These are phyloP conservation scores for Osmoderma eremita DNA, from an alignment of 2,888 invertebrate species.

Conservation along the genomic window DNA sequence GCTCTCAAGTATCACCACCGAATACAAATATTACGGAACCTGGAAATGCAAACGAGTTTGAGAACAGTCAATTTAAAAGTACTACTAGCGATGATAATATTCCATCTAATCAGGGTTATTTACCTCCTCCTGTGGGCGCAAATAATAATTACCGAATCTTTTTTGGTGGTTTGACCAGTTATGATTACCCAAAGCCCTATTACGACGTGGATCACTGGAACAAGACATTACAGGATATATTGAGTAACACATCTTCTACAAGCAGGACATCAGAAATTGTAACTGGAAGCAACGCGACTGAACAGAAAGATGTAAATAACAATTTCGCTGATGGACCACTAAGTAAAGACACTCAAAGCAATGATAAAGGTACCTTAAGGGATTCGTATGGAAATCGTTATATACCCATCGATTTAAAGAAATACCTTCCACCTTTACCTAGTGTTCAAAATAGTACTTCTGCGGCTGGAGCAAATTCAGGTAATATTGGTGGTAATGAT, in stretches of 20 bases:
- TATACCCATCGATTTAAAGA: constrained; percentile 10
- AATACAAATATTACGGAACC: no score
- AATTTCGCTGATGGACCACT: not conserved
- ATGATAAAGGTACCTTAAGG: not conserved
- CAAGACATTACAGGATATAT: not conserved
- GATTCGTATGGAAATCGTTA: constrained; percentile 19
- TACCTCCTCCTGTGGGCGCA: no score
- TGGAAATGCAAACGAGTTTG: no score
- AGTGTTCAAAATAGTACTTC: not conserved
- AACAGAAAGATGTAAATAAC: not conserved
- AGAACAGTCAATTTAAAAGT: no score
- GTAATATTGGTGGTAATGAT: not conserved
- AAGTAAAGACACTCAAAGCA: no score
- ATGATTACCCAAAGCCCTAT: constrained; percentile 8
- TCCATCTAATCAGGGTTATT: no score
- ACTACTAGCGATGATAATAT: no score
- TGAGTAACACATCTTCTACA: not conserved
- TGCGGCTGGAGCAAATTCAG: not conserved
- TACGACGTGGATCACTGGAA: constrained; percentile 11
- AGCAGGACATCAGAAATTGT: not conserved
- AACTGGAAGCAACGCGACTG: not conserved
- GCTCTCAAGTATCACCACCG: no score
- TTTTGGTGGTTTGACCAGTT: not conserved
- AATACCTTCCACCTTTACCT: constrained; percentile 12
- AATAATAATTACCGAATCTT: not conserved